Base-by-base conservation (phyloP, 2,888 invertebrate species). In the Drosophila diplacantha region DNA sequence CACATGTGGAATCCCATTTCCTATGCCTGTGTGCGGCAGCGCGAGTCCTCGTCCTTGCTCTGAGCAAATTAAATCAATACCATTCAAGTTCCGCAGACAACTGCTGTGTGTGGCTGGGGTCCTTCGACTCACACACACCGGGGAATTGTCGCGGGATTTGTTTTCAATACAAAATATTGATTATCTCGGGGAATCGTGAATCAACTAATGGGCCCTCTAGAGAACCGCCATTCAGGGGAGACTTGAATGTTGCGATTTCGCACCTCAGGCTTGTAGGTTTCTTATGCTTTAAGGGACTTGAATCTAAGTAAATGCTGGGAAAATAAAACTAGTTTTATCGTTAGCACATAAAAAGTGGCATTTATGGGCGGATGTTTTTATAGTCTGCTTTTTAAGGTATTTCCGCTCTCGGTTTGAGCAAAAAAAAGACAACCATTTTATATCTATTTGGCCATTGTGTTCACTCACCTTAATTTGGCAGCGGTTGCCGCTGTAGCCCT, bases 381-480 rank as follows among this genome's bases (percentile, higher is more conserved):
- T 37, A 6, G 12, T 1, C 5, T 2, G 20, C 20, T 8, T 39
- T 39, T 18, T 12, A 24, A 18, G 11, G 16, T 37, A 31, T 32
- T 39, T 58, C 6, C 14, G 1, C 7, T 2, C 14, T 34, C 52
- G 22, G 12, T 3, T 16, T 16, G 6, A 0, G 3, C 5, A 24
- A 7, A 20, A 11, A 7, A n/a, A 32, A 3, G 18, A 5, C 14
- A 9, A 43, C 6, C n/a, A 12, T 18, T 20, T 37, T 22, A 32
- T 35, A 31, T 55, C 56, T 50, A 32, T 53, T 49, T 41, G 24
- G 5, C 46, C 24, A 37, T 39, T 43, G 31, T 39, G 51, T 58
- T 60, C 69, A 81, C 86, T 84, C 86, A 93, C 93, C 91, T 93
- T 93, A 65, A 92, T 90, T 82, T 93, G 92, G 86, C 93, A 93